Evolutionary conservation across 2,888 invertebrate species (phyloP), one percentile per base, ranked within the genome.

Genomic region (Leucoma salicis): DNA sequence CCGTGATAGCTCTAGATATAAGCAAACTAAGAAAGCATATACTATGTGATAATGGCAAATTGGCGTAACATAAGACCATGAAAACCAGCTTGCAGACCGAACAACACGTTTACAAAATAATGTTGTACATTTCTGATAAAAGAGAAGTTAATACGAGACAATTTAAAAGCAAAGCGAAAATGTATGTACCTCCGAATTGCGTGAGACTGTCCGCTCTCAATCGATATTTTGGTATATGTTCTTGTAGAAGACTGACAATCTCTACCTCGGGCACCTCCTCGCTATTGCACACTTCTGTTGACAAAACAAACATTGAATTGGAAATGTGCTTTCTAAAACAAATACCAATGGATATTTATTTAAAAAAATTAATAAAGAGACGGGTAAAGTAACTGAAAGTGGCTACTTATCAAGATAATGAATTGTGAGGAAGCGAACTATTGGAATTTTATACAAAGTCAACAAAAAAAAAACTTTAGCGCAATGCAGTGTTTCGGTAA

Each of bases 251-350:
- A 82, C 97, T 97, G 85, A 98, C 95, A 74, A 98, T 96, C 91
- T 98, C 98, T 73, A 98, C 97, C 92, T 98, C 98, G 53, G 97
- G 96, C 85, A 97, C 92, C 86, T 97, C 94, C 82, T 94, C 96
- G 85, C 94, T 94, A 91, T 95, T 96, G 92, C 97, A 97, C 91
- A 98, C 92, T 91, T 97, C 97, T 97, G 93, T 49, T 56, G 65
- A 78, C 81, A 83, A 84, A 74, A 70, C 46, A 69, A 69, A 58
- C 51, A 61, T 49, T 53, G 53, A 43, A 49, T 55, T 35, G 33
- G 37, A 52, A 52, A 56, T 33, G 27, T 41, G 45, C 47, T 46
- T 44, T 49, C 41, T 38, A 33, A 18, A 39, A n/a, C n/a, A n/a
- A 51, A 33, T 42, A 45, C 39, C 39, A 15, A 13, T 32, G 35